Base-by-base conservation (phyloP, 2,797 vertebrate genomes). In the Platyrinchus mystaceus region DNA sequence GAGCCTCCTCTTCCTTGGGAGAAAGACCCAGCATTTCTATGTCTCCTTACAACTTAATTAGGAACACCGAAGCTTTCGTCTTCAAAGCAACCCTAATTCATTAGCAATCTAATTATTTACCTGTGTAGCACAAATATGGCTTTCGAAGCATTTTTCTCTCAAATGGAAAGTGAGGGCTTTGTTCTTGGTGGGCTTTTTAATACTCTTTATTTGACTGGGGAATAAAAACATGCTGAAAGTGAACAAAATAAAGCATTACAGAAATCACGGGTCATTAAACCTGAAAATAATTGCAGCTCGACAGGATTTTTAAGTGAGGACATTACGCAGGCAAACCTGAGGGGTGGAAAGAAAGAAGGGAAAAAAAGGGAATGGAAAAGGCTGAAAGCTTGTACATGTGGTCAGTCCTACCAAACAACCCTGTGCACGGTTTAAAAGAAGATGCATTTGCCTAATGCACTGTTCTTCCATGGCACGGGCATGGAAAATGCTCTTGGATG, bases 51-150 rank as follows among this genome's bases (percentile, higher is more conserved):
- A 78, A 81, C 26, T 50, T 93, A 59, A 94, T 74, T 81, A 91
- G 53, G 23, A 89, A 55, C 50, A 75, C 36, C 28, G 49, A 77
- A 87, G 64, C 74, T 85, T 87, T 84, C 1, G 8, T 67, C 92
- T 93, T 91, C 93, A 90, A 93, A 94, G 86, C 14, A 3, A 91
- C 95, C 60, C 87, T 80, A 94, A 93, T 91, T 95, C 93, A 96
- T 97, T 95, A 96, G 81, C 89, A 89, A 91, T 60, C 89, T 97
- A 93, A 96, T 97, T 96, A 94, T 96, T 97, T 96, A 97, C 93
- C 91, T 87, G 75, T 27, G 37, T 66, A 90, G 85, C 84, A 93
- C 5, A 13, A 94, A 96, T 82, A 95, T 30, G 95, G 96, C 95
- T 94, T 96, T 84, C 53, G 28, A 96, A 96, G 96, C 93, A 87